These are phyloP conservation scores for Notechis scutatus DNA, from an alignment of 2,113 vertebrate species.

Conservation along the genomic window DNA sequence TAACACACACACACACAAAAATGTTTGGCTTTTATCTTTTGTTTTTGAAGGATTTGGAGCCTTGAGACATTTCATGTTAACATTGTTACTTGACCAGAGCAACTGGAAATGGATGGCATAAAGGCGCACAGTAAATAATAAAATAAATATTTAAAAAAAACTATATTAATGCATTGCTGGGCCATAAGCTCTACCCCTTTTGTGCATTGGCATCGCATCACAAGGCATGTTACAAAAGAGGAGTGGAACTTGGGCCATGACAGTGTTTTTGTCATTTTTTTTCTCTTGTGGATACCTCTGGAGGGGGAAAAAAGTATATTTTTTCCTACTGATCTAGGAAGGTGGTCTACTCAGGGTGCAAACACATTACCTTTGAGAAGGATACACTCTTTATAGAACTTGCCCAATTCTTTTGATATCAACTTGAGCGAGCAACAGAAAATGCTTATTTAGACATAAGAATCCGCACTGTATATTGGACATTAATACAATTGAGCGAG, in stretches of 20 bases:
- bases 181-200: not conserved
- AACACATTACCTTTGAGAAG: not conserved
- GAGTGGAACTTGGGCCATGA: not conserved
- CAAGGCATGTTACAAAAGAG: not conserved
- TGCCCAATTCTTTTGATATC: not conserved
- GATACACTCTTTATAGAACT: not conserved
- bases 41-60: not conserved
- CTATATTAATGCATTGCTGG: not conserved
- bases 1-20: not conserved
- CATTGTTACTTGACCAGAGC: not conserved
- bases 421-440: not conserved
- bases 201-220: not conserved
- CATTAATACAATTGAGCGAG: no score
- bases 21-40: not conserved
- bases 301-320: not conserved
- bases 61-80: not conserved
- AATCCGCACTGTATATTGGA: no score
- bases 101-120: not conserved
- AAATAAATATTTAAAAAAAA: not conserved
- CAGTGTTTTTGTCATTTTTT: not conserved
- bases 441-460: no score
- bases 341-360: not conserved
- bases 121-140: not conserved
- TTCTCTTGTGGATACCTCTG: not conserved
- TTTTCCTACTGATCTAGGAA: not conserved